A percentile compares a stretch with the other conserved stretches of the same genome.
Conservation (phyloP, 2,113 vertebrate species). For the Nicator chloris region DNA sequence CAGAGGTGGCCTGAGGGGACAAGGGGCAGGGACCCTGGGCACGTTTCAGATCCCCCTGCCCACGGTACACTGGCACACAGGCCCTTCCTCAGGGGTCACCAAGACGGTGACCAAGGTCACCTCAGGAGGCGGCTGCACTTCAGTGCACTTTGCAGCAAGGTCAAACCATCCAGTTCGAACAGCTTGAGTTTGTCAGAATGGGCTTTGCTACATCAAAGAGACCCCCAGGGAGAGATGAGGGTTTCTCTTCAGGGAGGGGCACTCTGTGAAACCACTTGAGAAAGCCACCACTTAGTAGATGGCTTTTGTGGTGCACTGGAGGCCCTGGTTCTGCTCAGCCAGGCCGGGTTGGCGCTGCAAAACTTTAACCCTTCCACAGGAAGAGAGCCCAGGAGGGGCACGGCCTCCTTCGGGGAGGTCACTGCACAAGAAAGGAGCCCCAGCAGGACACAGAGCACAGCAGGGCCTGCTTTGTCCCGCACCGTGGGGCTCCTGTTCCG, state of each 20-base stretch:
- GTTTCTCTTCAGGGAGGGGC: not conserved
- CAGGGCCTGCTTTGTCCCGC: constrained; percentile 8
- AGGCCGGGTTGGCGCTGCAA: not conserved
- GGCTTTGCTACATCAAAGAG: not conserved
- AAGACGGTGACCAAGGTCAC: not conserved
- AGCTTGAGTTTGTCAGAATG: not conserved
- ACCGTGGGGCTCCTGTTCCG: not conserved
- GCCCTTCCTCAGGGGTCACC: not conserved
- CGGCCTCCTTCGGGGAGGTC: not conserved
- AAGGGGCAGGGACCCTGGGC: not conserved
- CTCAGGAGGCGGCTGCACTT: not conserved
- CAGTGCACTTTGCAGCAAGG: not conserved
- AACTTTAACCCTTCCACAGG: not conserved
- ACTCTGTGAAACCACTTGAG: not conserved
- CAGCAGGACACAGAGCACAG: not conserved
- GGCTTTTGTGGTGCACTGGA: not conserved
- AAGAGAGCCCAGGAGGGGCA: not conserved
- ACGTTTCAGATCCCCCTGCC: not conserved
- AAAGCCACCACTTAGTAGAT: not conserved
- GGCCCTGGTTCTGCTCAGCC: not conserved
- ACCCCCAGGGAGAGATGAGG: not conserved
- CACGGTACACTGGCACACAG: not conserved
- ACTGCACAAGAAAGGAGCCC: not conserved
- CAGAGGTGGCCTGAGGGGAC: not conserved
- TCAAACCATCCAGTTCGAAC: not conserved